Conservation (phyloP, 2,113 vertebrate species). For the Syrmaticus mikado region DNA sequence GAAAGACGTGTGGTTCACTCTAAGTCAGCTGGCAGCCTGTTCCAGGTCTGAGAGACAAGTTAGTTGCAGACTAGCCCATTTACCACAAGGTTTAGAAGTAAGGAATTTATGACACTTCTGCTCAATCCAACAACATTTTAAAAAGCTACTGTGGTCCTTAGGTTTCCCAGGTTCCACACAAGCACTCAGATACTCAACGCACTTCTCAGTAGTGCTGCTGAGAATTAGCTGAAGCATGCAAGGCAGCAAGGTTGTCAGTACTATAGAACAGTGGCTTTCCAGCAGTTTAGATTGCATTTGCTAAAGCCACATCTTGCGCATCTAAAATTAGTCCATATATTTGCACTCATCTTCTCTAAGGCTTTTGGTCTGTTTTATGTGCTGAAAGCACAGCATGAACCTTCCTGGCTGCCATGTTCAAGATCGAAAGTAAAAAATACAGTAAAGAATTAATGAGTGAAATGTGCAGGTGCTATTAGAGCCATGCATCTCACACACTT, state of each 20-base stretch:
- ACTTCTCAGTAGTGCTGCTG: neutral
- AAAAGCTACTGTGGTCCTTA: neutral
- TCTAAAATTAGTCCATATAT: neutral
- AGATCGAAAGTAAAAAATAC: neutral
- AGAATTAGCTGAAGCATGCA: neutral
- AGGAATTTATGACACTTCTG: neutral
- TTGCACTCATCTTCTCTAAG: neutral
- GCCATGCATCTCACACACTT: neutral
- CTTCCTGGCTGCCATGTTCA: neutral
- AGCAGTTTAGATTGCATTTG: neutral
- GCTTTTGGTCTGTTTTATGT: neutral
- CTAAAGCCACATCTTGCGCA: neutral
- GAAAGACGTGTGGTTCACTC: neutral
- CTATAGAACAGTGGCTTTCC: neutral
- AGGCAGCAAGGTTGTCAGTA: neutral
- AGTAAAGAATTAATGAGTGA: neutral
- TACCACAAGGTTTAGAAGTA: fast-evolving
- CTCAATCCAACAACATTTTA: neutral
- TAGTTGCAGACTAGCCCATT: neutral
- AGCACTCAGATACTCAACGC: neutral
- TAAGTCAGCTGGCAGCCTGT: neutral
- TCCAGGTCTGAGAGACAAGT: fast-evolving
- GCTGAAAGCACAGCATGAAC: neutral
- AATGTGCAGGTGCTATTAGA: neutral
- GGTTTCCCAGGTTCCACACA: neutral